Conservation (phyloP, 2,797 vertebrate species). For the Thripadectes ignobilis region DNA sequence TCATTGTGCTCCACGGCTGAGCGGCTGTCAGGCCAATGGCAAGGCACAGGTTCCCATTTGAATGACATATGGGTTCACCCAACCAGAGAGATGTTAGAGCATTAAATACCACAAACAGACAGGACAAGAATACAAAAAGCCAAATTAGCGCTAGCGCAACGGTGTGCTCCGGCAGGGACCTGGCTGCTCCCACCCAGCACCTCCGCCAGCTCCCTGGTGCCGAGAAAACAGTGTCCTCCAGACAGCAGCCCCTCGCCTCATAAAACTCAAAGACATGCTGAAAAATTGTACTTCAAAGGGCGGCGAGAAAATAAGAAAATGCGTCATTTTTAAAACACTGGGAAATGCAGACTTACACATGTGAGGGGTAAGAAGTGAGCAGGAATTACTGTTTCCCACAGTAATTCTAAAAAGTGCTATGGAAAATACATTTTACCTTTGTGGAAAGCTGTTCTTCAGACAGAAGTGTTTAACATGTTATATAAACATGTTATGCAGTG, state of each 20-base stretch:
- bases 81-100: conserved; percentile 84
- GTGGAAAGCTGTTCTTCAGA: conserved; percentile 62
- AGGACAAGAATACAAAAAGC: conserved; percentile 80
- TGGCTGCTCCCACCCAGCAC: not conserved
- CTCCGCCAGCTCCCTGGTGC: not conserved
- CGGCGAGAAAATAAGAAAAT: not conserved
- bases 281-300: not conserved
- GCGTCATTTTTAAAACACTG: not conserved
- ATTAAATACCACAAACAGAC: conserved; percentile 81
- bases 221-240: not conserved
- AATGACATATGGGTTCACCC: conserved; percentile 93
- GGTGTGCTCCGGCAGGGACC: not conserved
- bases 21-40: conserved; percentile 75
- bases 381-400: conserved; percentile 3
- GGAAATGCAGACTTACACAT: not conserved
- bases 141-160: conserved; percentile 59
- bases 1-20: conserved; percentile 77
- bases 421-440: conserved; percentile 60
- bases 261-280: not conserved
- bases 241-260: conserved; percentile 11
- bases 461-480: conserved; percentile 69
- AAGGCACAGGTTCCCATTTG: conserved; percentile 82
- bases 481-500: conserved; percentile 72
- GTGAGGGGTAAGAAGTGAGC: not conserved
- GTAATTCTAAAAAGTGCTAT: conserved; percentile 6